Conservation (phyloP, 2,888 invertebrate genomes). For the Mongoloraphidia duomilia region DNA sequence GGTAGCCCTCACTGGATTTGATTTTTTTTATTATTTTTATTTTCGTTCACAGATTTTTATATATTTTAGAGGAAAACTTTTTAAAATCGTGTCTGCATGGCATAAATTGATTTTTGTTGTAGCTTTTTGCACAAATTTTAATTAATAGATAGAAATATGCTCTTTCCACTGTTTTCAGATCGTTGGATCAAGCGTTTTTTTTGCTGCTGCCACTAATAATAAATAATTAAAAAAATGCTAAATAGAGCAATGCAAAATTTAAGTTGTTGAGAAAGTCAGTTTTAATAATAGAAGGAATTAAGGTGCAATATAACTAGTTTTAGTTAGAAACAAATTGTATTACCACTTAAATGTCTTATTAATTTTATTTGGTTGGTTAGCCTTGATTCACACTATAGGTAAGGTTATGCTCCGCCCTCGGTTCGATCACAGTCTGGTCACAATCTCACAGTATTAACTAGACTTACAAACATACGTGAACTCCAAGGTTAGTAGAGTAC, state of each 20-base stretch:
- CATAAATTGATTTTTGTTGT: background rate
- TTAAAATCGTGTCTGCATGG: background rate
- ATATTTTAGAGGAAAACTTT: background rate
- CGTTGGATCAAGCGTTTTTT: no score
- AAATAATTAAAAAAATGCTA: background rate
- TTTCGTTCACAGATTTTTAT: no score
- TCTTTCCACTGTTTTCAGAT: background rate
- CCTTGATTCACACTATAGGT: slow-evolving; percentile 15
- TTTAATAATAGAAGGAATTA: no score
- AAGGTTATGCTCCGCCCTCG: slow-evolving; percentile 14
- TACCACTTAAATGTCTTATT: slow-evolving; percentile 4
- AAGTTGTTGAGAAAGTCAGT: no score
- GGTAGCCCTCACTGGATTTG: no score
- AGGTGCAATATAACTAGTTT: slow-evolving; percentile 7
- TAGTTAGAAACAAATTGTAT: slow-evolving; percentile 2
- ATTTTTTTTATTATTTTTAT: no score
- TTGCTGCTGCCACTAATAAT: slow-evolving; percentile 1
- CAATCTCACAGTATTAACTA: no score
- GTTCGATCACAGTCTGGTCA: background rate
- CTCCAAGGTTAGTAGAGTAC: no score
- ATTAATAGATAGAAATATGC: background rate
- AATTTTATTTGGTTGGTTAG: slow-evolving; percentile 8
- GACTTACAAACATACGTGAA: no score
- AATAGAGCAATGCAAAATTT: no score
- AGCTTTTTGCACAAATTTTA: background rate